Conservation (phyloP, 2,113 vertebrate species). For the Hystrix cristata region DNA sequence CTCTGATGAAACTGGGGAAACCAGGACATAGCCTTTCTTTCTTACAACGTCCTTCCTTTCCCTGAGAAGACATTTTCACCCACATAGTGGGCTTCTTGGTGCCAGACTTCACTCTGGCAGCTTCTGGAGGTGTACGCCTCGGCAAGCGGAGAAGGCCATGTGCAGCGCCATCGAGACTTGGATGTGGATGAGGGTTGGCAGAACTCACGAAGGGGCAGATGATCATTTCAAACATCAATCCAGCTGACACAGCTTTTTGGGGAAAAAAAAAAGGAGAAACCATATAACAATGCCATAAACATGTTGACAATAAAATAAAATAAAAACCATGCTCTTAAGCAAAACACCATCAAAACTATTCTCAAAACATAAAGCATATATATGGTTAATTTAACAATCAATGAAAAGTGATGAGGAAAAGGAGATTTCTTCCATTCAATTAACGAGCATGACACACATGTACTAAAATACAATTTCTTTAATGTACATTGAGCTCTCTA, state of each 20-base stretch:
- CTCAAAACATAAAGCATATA: not conserved
- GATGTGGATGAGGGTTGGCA: not conserved
- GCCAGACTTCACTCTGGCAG: not conserved
- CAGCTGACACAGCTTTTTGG: not conserved
- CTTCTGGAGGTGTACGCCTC: not conserved
- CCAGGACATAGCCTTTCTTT: not conserved
- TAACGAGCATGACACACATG: not conserved
- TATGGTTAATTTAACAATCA: not conserved
- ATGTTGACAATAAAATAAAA: not conserved
- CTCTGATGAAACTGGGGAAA: not conserved
- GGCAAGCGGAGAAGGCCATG: not conserved
- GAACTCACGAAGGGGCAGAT: not conserved
- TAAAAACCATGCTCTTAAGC: not conserved
- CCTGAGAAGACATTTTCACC: not conserved
- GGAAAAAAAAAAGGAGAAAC: not conserved
- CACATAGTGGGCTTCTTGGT: not conserved
- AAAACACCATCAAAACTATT: not conserved
- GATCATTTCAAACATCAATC: not conserved
- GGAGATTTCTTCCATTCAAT: not conserved
- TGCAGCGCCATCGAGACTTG: not conserved
- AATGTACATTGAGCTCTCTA: not conserved
- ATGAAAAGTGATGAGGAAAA: not conserved
- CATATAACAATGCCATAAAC: not conserved
- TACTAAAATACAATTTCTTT: slow-evolving; percentile 14
- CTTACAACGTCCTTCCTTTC: not conserved